These are phyloP conservation scores for Lepidurus arcticus DNA, from an alignment of 1,140 invertebrate genomes.

Conservation along the genomic window DNA sequence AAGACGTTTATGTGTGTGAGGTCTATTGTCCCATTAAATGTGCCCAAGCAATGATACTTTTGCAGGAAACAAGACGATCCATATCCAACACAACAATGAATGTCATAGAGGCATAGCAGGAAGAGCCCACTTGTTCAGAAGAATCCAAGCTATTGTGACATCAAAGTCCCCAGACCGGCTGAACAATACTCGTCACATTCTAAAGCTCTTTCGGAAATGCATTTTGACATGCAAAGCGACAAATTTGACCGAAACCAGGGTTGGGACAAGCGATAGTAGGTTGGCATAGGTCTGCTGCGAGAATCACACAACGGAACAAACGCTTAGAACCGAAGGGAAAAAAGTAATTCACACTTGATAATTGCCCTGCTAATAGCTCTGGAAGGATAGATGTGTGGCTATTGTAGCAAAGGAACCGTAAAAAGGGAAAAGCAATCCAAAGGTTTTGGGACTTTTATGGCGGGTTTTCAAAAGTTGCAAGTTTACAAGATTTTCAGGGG, in stretches of 20 bases:
- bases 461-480: neutral
- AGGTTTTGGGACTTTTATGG: neutral
- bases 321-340: neutral
- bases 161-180: no score
- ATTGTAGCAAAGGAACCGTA: neutral
- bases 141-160: no score
- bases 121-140: no score
- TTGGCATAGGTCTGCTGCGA: neutral
- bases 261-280: no score
- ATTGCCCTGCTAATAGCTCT: neutral
- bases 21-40: neutral
- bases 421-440: no score
- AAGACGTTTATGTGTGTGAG: conserved; percentile 7
- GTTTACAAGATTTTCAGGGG: no score
- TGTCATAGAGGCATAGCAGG: no score
- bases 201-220: no score
- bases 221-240: no score
- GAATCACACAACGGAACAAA: neutral
- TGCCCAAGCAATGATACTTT: neutral
- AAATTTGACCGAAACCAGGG: no score
- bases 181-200: no score
- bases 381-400: neutral
- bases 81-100: neutral
- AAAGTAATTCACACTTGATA: conserved; percentile 16
- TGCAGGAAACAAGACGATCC: neutral